A percentile compares a stretch with the other conserved stretches of the same genome.
These are phyloP conservation scores for Salvator merianae DNA, from an alignment of 2,113 vertebrate genomes.

Conservation along the genomic window DNA sequence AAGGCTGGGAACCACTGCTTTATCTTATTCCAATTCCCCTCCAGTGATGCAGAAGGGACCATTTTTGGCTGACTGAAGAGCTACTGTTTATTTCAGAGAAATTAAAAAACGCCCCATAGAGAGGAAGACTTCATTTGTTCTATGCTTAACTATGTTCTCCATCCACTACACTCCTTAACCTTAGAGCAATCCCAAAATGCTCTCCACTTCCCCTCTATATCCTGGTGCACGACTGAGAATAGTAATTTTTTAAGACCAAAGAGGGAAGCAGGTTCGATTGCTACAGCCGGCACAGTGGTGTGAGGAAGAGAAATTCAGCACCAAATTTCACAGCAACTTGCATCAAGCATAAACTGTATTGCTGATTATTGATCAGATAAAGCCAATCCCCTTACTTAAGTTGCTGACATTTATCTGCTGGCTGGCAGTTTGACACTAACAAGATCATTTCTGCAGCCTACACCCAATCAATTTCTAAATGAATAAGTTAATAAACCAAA, in stretches of 20 bases:
- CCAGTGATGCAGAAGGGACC: too few species aligned
- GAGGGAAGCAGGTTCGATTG: neutral
- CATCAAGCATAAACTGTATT: neutral
- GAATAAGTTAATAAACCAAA: neutral
- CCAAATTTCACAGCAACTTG: neutral
- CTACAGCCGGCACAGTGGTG: neutral
- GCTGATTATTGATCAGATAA: neutral
- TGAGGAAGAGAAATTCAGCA: neutral
- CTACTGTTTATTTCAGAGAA: too few species aligned
- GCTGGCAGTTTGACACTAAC: neutral
- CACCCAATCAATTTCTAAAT: conserved; percentile 12
- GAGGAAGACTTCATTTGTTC: too few species aligned
- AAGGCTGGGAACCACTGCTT: too few species aligned
- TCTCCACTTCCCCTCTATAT: neutral
- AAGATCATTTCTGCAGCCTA: neutral
- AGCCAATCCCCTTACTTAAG: neutral
- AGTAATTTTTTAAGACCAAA: neutral
- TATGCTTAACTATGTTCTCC: too few species aligned
- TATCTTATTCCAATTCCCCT: too few species aligned
- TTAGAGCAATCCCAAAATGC: neutral
- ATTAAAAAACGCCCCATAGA: too few species aligned
- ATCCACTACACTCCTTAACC: neutral
- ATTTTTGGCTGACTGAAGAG: too few species aligned
- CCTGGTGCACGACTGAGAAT: neutral
- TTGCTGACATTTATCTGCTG: neutral